phyloP scores from a whole-genome alignment of 1,140 invertebrate species.

The Microplitis demolitor region DNA sequence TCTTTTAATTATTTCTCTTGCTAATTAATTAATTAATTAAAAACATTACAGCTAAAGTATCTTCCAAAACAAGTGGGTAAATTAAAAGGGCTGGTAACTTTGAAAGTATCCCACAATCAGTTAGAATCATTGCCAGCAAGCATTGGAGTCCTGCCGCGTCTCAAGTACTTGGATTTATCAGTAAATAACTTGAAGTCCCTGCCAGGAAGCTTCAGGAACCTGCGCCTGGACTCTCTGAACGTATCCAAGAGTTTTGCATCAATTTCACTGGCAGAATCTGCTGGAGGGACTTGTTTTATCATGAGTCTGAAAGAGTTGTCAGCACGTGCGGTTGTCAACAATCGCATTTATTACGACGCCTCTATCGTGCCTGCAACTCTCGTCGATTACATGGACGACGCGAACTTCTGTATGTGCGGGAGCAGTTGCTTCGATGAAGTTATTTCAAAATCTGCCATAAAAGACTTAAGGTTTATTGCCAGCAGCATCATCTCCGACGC shows the following conservation, averaged over 20 bases:
- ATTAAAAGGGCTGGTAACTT: conserved; percentile 62
- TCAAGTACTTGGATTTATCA: conserved; percentile 59
- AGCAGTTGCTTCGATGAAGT: conserved; percentile 63
- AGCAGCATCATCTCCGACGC: conserved; percentile 54
- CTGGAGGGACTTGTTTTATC: not conserved
- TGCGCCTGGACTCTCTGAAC: conserved; percentile 63
- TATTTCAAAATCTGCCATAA: conserved; percentile 50
- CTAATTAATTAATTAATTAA: conserved; percentile 11
- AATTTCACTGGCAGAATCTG: not conserved
- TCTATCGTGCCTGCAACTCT: conserved; percentile 66
- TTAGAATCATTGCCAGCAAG: conserved; percentile 55
- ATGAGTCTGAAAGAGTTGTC: conserved; percentile 23
- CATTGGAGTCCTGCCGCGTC: conserved; percentile 52
- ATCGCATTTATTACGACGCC: conserved; percentile 61
- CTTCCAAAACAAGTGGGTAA: conserved; percentile 69
- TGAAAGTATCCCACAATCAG: conserved; percentile 64
- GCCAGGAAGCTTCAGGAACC: conserved; percentile 62
- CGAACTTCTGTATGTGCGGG: conserved; percentile 68
- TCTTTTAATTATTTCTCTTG: conserved; percentile 19
- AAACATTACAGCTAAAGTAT: conserved; percentile 37
- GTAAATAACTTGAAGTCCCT: conserved; percentile 61
- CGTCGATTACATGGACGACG: conserved; percentile 66
- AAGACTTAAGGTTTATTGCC: conserved; percentile 56
- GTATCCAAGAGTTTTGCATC: conserved; percentile 61
- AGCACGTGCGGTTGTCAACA: conserved; percentile 21